These are phyloP conservation scores for Ahaetulla prasina DNA, from an alignment of 2,113 vertebrate species.

Conservation along the genomic window DNA sequence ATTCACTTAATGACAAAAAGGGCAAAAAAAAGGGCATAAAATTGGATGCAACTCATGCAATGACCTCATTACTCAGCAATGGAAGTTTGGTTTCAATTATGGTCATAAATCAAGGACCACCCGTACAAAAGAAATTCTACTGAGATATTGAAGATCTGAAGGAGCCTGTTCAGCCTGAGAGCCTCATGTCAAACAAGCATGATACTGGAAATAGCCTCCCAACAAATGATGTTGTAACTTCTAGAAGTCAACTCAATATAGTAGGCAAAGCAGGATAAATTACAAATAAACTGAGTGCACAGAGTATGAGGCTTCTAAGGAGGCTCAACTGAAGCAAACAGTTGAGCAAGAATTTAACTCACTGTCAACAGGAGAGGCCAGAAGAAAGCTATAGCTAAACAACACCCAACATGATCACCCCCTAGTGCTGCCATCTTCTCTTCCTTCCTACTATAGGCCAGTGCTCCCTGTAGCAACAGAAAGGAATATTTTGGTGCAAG, in stretches of 20 bases:
- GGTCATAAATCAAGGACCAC: background rate
- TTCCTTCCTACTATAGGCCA: background rate
- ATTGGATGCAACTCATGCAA: background rate
- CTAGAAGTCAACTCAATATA: background rate
- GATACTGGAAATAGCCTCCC: background rate
- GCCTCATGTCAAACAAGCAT: background rate
- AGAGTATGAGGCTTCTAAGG: background rate
- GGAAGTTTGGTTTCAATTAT: background rate
- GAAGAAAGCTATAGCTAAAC: background rate
- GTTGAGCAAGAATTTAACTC: background rate
- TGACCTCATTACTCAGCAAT: background rate
- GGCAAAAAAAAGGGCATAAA: background rate
- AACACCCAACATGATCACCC: background rate
- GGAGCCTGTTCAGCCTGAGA: background rate
- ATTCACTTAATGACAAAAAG: background rate
- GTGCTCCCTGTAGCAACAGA: background rate
- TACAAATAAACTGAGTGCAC: background rate
- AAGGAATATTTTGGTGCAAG: background rate
- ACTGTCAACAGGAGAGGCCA: background rate
- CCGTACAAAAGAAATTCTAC: background rate
- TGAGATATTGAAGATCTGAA: background rate
- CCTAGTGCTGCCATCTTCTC: background rate
- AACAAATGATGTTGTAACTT: background rate
- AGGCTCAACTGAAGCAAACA: background rate
- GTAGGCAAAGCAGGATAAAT: background rate